Conservation (phyloP, 2,888 invertebrate genomes). For the Andrena chrysosceles region DNA sequence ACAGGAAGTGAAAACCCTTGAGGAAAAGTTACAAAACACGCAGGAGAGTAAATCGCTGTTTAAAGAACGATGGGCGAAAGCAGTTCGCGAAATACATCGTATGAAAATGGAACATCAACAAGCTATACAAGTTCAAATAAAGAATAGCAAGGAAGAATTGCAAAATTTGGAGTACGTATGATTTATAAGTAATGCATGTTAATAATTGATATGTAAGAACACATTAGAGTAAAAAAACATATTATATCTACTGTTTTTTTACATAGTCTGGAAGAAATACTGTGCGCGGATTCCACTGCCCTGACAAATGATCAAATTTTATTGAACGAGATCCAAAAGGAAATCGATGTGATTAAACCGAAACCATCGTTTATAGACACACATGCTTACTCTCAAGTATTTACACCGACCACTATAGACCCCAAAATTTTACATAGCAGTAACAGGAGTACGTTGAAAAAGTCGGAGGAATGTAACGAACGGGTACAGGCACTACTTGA, state of each 20-base stretch:
- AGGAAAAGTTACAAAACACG: constrained; percentile 88
- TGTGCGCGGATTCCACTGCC: constrained; percentile 78
- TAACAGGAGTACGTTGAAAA: constrained; percentile 55
- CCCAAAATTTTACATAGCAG: constrained; percentile 63
- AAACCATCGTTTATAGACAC: constrained; percentile 61
- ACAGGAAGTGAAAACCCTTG: constrained; percentile 88
- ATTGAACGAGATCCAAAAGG: constrained; percentile 79
- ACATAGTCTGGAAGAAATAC: constrained; percentile 79
- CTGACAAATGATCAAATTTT: constrained; percentile 79
- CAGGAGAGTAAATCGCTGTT: constrained; percentile 90
- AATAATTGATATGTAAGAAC: not conserved
- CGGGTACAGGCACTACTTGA: constrained; percentile 85
- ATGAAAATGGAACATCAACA: constrained; percentile 87
- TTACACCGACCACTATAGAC: constrained; percentile 59
- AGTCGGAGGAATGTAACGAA: constrained; percentile 84
- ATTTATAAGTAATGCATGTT: not conserved
- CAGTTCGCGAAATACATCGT: constrained; percentile 89
- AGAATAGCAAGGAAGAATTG: constrained; percentile 84
- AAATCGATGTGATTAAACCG: constrained; percentile 79
- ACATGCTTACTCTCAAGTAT: constrained; percentile 56
- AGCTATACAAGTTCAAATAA: constrained; percentile 86
- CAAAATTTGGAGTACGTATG: constrained; percentile 76
- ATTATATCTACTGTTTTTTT: constrained; percentile 8
- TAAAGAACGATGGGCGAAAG: constrained; percentile 91
- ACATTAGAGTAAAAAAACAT: not conserved